phyloP scores from a whole-genome alignment of 2,888 invertebrate genomes.

The Lobophora halterata region DNA sequence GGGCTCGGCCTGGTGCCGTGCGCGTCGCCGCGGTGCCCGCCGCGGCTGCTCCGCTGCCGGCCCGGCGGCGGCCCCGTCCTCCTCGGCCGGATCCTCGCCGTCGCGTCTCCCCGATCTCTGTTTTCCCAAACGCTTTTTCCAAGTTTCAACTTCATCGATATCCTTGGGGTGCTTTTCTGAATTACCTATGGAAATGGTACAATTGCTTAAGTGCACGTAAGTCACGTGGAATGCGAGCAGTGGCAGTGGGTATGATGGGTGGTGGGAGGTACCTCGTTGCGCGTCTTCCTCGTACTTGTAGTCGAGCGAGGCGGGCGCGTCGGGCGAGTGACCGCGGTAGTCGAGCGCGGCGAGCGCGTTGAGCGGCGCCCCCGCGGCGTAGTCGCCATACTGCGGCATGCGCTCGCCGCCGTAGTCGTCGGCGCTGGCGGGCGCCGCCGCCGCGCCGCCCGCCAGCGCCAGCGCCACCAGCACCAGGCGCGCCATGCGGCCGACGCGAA shows the following conservation, averaged over 20 bases:
- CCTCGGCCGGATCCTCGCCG: constrained; percentile 3
- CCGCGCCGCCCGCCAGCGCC: constrained; percentile 38
- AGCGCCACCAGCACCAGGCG: constrained; percentile 38
- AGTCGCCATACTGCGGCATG: constrained; percentile 63
- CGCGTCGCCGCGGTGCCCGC: not conserved
- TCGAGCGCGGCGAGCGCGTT: constrained; percentile 34
- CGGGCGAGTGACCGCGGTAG: constrained; percentile 53
- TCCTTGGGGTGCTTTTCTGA: constrained; percentile 36
- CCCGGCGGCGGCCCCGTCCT: constrained; percentile 1
- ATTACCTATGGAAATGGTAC: constrained; percentile 34
- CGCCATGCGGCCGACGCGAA: constrained; percentile 24
- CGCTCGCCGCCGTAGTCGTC: constrained; percentile 56
- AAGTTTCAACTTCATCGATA: constrained; percentile 36
- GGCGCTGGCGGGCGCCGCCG: no score
- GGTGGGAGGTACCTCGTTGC: no score
- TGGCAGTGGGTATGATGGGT: no score
- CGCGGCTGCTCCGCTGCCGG: not conserved
- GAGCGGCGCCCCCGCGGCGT: constrained; percentile 32
- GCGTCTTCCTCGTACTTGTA: constrained; percentile 59
- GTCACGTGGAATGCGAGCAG: no score
- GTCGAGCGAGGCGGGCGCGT: constrained; percentile 52
- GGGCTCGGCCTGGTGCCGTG: not conserved
- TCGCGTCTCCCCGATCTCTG: constrained; percentile 29
- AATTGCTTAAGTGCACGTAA: not conserved
- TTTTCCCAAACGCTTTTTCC: constrained; percentile 43